Evolutionary conservation across 2,113 vertebrate genomes (phyloP).

Genomic region (Dipodomys ordii): DNA sequence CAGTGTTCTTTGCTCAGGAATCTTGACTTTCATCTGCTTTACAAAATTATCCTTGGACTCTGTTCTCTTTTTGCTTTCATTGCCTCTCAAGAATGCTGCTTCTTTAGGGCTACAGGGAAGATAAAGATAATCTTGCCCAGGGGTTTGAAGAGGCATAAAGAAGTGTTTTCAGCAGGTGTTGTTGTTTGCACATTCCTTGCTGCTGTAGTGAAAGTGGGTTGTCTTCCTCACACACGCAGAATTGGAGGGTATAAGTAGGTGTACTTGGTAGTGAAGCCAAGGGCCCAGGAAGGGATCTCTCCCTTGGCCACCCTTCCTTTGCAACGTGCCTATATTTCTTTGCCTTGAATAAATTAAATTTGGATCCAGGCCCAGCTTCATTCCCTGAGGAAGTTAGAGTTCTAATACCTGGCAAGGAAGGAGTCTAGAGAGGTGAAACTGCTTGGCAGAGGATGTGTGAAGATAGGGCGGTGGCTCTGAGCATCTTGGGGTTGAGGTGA

Average conservation of each 20-base stretch:
- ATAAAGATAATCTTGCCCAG: slow-evolving; percentile 6
- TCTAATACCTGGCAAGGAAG: neutral
- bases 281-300: neutral
- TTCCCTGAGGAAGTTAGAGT: neutral
- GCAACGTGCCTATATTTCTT: neutral
- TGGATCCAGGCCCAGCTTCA: neutral
- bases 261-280: neutral
- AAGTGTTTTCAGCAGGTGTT: neutral
- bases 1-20: neutral
- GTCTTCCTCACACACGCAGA: neutral
- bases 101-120: neutral
- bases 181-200: neutral
- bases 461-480: neutral
- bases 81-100: neutral
- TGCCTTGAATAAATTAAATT: neutral
- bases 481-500: neutral
- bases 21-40: slow-evolving; percentile 23
- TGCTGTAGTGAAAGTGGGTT: neutral
- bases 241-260: neutral
- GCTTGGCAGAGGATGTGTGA: neutral
- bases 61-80: slow-evolving; percentile 21
- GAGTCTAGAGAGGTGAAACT: neutral
- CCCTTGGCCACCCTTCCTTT: neutral
- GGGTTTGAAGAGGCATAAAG: neutral
- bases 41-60: slow-evolving; percentile 19